These are phyloP conservation scores for Etheostoma perlongum DNA, from an alignment of 2,797 vertebrate genomes.

Conservation along the genomic window DNA sequence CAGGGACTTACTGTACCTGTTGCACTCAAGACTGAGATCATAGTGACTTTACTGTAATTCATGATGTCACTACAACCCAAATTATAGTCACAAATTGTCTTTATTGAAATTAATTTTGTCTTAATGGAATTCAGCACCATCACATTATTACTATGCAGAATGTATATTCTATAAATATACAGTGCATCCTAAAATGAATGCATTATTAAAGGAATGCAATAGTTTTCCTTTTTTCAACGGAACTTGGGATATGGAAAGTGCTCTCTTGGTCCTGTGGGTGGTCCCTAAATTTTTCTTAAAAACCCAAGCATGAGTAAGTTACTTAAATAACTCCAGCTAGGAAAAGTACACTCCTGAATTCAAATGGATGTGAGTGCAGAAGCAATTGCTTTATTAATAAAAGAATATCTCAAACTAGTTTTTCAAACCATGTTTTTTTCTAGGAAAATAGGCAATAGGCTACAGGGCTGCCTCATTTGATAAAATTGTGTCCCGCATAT, in stretches of 20 bases:
- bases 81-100: background rate
- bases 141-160: background rate
- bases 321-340: slow-evolving; percentile 40
- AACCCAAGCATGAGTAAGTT: slow-evolving; percentile 35
- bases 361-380: slow-evolving; percentile 9
- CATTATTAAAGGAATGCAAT: slow-evolving; percentile 1
- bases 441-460: slow-evolving; percentile 2
- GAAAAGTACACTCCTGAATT: slow-evolving; percentile 38
- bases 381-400: slow-evolving; percentile 16
- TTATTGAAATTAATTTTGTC: background rate
- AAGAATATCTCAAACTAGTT: background rate
- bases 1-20: background rate
- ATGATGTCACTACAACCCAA: background rate
- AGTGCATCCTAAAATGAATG: background rate
- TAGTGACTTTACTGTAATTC: background rate
- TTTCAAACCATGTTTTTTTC: too few relatives aligned
- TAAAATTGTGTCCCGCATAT: slow-evolving; percentile 28
- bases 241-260: slow-evolving; percentile 29
- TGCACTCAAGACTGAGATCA: background rate
- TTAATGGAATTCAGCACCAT: background rate
- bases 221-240: slow-evolving; percentile 6
- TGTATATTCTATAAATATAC: background rate
- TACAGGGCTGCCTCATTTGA: slow-evolving; percentile 17
- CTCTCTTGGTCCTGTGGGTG: slow-evolving; percentile 40
- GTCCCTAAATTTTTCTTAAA: slow-evolving; percentile 42